Evolutionary conservation across 2,888 invertebrate genomes (phyloP).

Genomic region (Anoncus sp.): DNA sequence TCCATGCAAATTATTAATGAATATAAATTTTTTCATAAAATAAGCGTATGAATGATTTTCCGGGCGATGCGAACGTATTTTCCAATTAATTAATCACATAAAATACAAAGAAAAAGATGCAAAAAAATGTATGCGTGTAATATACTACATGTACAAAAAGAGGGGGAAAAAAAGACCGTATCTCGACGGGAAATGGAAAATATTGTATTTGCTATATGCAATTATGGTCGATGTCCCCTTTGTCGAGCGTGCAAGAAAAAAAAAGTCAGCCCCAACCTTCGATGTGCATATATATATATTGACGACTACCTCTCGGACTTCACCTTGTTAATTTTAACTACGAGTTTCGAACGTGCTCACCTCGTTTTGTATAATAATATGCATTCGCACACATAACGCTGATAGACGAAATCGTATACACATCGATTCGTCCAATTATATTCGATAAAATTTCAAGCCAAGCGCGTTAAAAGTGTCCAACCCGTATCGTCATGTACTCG

Average conservation of each 20-base stretch:
- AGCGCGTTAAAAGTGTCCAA: slow-evolving; percentile 44
- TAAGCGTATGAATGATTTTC: too few species aligned
- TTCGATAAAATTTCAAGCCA: slow-evolving; percentile 49
- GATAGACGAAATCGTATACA: slow-evolving; percentile 41
- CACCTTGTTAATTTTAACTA: slow-evolving; percentile 62
- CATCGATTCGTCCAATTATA: slow-evolving; percentile 61
- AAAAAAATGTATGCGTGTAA: too few species aligned
- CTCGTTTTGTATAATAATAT: slow-evolving; percentile 47
- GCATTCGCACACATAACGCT: not conserved
- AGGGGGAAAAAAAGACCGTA: too few species aligned
- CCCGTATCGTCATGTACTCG: slow-evolving; percentile 21
- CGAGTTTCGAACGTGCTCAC: slow-evolving; percentile 33
- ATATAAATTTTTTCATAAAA: too few species aligned
- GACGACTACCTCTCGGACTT: slow-evolving; percentile 43
- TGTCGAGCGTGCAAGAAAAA: slow-evolving; percentile 22
- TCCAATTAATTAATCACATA: too few species aligned
- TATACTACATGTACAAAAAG: too few species aligned
- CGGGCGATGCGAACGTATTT: too few species aligned
- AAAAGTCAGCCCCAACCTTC: not conserved
- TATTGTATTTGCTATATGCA: slow-evolving; percentile 28
- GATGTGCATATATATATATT: slow-evolving; percentile 5
- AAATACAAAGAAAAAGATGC: too few species aligned
- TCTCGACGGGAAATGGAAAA: not conserved
- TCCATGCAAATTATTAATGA: too few species aligned
- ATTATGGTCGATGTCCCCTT: slow-evolving; percentile 48